phyloP scores from a whole-genome alignment of 2,113 vertebrate species.

The Bambusicola thoracicus region DNA sequence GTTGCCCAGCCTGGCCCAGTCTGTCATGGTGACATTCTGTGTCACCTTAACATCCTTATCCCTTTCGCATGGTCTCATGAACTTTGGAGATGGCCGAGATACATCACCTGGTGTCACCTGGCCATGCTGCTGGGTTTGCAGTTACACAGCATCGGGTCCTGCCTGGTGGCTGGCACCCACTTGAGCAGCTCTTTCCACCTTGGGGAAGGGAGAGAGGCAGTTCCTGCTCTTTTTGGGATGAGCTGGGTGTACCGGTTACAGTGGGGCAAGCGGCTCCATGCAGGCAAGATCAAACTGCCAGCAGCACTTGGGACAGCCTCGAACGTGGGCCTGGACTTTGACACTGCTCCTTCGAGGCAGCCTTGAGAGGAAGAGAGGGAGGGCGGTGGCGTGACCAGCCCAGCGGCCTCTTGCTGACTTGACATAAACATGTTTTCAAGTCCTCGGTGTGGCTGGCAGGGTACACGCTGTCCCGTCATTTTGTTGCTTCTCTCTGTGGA shows the following conservation, averaged over 20 bases:
- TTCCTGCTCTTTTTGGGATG: neutral
- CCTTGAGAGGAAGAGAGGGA: neutral
- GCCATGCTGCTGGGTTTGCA: accelerated
- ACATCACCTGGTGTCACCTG: accelerated
- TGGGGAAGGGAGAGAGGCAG: neutral
- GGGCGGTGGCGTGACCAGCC: neutral
- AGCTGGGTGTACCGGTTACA: neutral
- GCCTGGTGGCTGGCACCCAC: accelerated
- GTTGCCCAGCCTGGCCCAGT: neutral
- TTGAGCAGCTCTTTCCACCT: accelerated
- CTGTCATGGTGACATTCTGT: accelerated
- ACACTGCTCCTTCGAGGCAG: neutral
- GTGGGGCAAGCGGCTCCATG: neutral
- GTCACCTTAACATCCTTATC: neutral
- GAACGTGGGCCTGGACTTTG: slow-evolving; percentile 23
- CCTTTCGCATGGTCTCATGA: neutral
- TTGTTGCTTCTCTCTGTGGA: neutral
- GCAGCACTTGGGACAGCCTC: neutral
- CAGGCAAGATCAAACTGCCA: neutral
- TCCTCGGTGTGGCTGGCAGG: neutral
- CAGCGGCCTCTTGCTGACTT: neutral
- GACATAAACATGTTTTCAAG: slow-evolving; percentile 72
- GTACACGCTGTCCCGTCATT: slow-evolving; percentile 60
- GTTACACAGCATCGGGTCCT: neutral
- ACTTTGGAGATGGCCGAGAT: neutral